Conservation (phyloP, 2,113 vertebrate genomes). For the Parus major region DNA sequence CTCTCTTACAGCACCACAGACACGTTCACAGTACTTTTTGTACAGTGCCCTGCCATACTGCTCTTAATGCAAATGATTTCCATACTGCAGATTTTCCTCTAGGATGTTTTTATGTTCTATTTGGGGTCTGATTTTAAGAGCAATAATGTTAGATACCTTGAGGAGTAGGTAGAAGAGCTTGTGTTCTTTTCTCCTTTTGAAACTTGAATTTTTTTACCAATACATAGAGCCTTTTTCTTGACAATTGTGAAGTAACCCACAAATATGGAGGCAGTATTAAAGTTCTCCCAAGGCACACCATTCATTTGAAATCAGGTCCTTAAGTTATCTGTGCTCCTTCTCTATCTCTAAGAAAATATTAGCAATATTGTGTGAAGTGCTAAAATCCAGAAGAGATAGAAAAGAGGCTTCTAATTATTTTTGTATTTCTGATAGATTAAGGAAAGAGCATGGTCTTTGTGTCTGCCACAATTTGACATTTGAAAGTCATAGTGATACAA, state of each 20-base stretch:
- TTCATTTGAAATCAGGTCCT: not conserved
- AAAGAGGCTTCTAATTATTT: not conserved
- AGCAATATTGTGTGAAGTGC: not conserved
- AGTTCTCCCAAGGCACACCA: not conserved
- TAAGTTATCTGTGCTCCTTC: not conserved
- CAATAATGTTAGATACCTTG: not conserved
- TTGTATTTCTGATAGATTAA: not conserved
- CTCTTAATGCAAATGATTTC: not conserved
- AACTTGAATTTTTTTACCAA: not conserved
- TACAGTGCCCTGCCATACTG: not conserved
- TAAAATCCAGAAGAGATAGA: not conserved
- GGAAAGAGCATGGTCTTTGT: not conserved
- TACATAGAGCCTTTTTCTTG: not conserved
- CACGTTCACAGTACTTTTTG: not conserved
- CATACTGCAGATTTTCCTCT: not conserved
- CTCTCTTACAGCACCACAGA: not conserved
- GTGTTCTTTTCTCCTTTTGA: not conserved
- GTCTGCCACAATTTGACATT: not conserved
- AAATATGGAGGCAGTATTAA: not conserved
- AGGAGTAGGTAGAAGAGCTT: not conserved
- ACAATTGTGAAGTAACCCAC: not conserved
- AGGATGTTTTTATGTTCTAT: not conserved
- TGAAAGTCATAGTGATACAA: not conserved
- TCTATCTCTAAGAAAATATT: not conserved
- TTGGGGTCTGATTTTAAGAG: not conserved